Base-by-base conservation (phyloP, 2,888 invertebrate genomes). In the Miltochrista miniata region DNA sequence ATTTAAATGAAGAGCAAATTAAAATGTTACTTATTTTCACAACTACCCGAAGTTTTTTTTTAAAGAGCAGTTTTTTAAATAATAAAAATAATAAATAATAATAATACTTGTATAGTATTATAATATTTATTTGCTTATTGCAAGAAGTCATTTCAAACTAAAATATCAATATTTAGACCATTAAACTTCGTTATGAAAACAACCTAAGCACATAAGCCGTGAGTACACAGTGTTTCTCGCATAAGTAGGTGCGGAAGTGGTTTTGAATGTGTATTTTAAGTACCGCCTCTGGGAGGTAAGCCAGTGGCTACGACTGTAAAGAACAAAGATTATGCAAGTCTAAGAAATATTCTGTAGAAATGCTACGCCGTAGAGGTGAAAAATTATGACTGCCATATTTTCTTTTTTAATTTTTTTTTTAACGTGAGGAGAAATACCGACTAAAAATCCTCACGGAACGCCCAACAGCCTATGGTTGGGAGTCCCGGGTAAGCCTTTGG, bases 231-330 rank as follows among this genome's bases (percentile, higher is more conserved):
- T 54, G 48, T 24, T 56, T 37, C 11, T 29, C 18, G 42, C 51
- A 38, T 50, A 62, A 62, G 61, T 62, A 64, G 64, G 37, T 47
- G 43, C 31, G 57, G 61, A 64, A 64, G 53, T 56, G 47, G 52
- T 48, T 60, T 51, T 39, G 37, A 33, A 50, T 36, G 45, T 51
- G 51, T 57, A 51, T 57, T 35, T 64, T 48, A 35, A 44, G 29
- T 35, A 44, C 34, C 24, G 39, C 49, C 64, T 45, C 58, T 13
- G 51, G 51, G 56, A 31, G 18, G 41, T 31, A 29, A 48, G 39
- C 29, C 29, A 15, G 33, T 15, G 13, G 31, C 48, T 48, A 40
- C 36, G 40, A 42, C 48, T 38, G 18, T 18, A 13, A 33, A 35
- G 45, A 51, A 57, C 65, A 54, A 62, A 62, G 53, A 48, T 38